Evolutionary conservation across 2,888 invertebrate genomes (phyloP).

Genomic region (Gastracanthus pulcherrimus): DNA sequence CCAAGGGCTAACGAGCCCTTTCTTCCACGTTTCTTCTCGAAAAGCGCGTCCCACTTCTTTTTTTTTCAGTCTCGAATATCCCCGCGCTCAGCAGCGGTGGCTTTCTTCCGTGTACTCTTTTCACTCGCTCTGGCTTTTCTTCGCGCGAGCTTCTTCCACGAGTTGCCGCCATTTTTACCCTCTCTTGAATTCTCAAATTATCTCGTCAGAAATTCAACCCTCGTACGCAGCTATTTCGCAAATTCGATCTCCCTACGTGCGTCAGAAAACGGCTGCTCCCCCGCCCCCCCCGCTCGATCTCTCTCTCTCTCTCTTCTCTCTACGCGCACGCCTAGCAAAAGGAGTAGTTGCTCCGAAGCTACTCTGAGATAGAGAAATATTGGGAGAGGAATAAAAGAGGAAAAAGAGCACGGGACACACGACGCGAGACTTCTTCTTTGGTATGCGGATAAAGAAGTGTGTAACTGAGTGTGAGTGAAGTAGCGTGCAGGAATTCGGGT

Average conservation of each 20-base stretch:
- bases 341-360: neutral
- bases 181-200: slow-evolving; percentile 69
- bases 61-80: slow-evolving; percentile 34
- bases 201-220: slow-evolving; percentile 75
- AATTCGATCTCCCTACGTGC: slow-evolving; percentile 72
- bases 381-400: slow-evolving; percentile 37
- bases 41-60: slow-evolving; percentile 59
- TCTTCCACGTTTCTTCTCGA: slow-evolving; percentile 61
- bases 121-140: slow-evolving; percentile 4
- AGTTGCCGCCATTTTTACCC: slow-evolving; percentile 60
- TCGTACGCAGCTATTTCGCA: slow-evolving; percentile 74
- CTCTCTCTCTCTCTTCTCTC: neutral
- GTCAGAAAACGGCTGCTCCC: slow-evolving; percentile 31
- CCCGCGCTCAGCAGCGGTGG: no score
- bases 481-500: neutral
- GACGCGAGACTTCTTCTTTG: neutral
- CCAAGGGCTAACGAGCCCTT: slow-evolving; percentile 62
- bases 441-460: slow-evolving; percentile 25
- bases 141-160: neutral
- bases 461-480: slow-evolving; percentile 10
- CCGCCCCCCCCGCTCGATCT: no score
- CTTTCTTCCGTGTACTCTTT: slow-evolving; percentile 8
- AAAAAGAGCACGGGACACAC: neutral
- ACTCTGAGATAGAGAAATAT: slow-evolving; percentile 30
- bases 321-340: slow-evolving; percentile 2